A percentile compares a stretch with the other conserved stretches of the same genome.
Evolutionary conservation across 92 coral and sea anemone genomes (phyloP).

Genomic region (Meandrina meandrites): DNA sequence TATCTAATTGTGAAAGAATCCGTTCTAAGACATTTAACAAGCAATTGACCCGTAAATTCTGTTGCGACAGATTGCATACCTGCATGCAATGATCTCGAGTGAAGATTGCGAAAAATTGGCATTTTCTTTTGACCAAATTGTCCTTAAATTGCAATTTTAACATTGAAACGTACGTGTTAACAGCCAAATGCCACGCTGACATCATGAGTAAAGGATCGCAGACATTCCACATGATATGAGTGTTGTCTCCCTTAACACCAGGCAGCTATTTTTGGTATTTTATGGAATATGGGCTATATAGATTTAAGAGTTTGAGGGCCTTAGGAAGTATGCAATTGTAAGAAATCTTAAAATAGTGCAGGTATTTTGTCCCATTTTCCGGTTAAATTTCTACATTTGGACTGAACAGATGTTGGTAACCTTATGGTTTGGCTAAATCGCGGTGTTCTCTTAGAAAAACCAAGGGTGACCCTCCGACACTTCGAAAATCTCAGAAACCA

Average conservation of each 20-base stretch:
- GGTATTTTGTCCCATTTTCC: not conserved
- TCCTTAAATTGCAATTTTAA: no score
- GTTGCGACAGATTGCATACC: not conserved
- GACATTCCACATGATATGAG: not conserved
- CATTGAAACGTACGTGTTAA: not conserved
- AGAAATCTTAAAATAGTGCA: not conserved
- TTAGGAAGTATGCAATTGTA: constrained; percentile 7
- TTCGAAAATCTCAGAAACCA: not conserved
- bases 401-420: not conserved
- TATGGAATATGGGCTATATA: not conserved
- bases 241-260: not conserved
- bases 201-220: not conserved
- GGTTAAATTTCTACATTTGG: not conserved
- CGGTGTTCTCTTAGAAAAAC: not conserved
- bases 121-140: not conserved
- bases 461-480: not conserved
- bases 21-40: not conserved
- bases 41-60: not conserved
- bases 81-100: not conserved
- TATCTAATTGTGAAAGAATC: not conserved
- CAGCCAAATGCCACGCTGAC: not conserved
- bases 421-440: not conserved
- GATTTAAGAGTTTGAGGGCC: not conserved
- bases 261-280: constrained; percentile 20
- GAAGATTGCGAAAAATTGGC: not conserved